Evolutionary conservation across 2,113 vertebrate species (phyloP).

Genomic region (Coturnix japonica): DNA sequence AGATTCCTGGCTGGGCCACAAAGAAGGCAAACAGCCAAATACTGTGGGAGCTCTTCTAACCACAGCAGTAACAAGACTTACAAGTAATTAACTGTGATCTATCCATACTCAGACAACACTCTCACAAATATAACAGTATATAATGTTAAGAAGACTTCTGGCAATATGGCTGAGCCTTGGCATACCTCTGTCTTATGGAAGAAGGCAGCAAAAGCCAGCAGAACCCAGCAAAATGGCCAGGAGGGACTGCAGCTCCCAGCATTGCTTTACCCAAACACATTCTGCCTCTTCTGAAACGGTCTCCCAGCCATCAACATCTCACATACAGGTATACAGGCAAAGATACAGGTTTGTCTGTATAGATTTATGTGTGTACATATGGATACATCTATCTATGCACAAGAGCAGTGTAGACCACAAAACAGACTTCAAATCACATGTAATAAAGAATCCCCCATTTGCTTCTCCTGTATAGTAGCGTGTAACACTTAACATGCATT

Average conservation of each 20-base stretch:
- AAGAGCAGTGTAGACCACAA: no score
- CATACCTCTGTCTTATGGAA: no score
- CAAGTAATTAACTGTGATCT: neutral
- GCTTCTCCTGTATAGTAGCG: neutral
- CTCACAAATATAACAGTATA: neutral
- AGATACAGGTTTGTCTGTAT: neutral
- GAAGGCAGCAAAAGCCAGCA: neutral
- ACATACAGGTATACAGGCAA: neutral
- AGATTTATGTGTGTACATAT: neutral
- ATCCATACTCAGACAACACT: neutral
- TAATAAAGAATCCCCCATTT: neutral
- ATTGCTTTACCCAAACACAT: neutral
- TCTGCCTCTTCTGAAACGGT: neutral
- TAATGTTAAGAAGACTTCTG: neutral
- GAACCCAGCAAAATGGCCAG: no score
- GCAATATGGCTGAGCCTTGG: neutral
- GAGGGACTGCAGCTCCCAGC: no score
- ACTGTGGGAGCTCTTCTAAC: neutral
- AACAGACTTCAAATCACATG: neutral
- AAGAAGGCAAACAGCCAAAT: neutral
- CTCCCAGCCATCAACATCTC: neutral
- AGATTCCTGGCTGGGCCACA: neutral
- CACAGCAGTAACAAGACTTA: no score
- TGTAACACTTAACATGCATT: neutral
- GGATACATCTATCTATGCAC: neutral